Conservation (phyloP, 2,797 vertebrate genomes). For the Rhadinocentrus ornatus region DNA sequence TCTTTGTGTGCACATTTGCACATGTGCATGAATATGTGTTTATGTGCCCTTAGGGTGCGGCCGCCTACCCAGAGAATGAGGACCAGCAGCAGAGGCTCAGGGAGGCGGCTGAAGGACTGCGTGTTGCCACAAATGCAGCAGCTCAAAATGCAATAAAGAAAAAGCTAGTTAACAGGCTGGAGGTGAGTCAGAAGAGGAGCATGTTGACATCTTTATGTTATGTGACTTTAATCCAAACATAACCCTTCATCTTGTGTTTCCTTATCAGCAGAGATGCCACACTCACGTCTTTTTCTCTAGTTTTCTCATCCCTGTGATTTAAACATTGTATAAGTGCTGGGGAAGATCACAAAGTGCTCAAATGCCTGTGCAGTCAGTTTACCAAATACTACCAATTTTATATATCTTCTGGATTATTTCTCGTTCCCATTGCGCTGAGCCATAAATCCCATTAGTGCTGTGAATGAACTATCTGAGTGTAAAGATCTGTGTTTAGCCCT, state of each 20-base stretch:
- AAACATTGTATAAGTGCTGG: neutral
- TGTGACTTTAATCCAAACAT: slow-evolving; percentile 22
- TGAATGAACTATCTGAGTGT: slow-evolving; percentile 62
- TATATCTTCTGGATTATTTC: slow-evolving; percentile 40
- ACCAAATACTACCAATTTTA: slow-evolving; percentile 24
- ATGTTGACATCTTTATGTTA: slow-evolving; percentile 10
- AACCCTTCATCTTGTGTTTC: neutral
- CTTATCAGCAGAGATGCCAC: neutral
- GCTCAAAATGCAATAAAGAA: slow-evolving; percentile 99
- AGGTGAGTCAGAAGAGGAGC: slow-evolving; percentile 81
- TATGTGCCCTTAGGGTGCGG: slow-evolving; percentile 86
- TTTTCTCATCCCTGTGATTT: slow-evolving; percentile 2
- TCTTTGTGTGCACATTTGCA: slow-evolving; percentile 9
- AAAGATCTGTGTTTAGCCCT: slow-evolving; percentile 68
- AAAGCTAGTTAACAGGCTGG: slow-evolving; percentile 95
- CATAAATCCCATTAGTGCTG: slow-evolving; percentile 60
- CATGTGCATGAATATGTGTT: slow-evolving; percentile 33
- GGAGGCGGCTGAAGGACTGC: slow-evolving; percentile 95
- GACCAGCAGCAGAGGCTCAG: slow-evolving; percentile 96
- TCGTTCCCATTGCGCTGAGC: slow-evolving; percentile 31
- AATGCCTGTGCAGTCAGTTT: neutral
- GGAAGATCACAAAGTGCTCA: slow-evolving; percentile 8
- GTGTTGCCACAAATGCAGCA: slow-evolving; percentile 97
- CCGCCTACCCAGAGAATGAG: slow-evolving; percentile 97
- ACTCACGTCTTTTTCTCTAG: neutral